These are phyloP conservation scores for Yoshiicerus persimilis DNA, from an alignment of 1,140 invertebrate species.

Conservation along the genomic window DNA sequence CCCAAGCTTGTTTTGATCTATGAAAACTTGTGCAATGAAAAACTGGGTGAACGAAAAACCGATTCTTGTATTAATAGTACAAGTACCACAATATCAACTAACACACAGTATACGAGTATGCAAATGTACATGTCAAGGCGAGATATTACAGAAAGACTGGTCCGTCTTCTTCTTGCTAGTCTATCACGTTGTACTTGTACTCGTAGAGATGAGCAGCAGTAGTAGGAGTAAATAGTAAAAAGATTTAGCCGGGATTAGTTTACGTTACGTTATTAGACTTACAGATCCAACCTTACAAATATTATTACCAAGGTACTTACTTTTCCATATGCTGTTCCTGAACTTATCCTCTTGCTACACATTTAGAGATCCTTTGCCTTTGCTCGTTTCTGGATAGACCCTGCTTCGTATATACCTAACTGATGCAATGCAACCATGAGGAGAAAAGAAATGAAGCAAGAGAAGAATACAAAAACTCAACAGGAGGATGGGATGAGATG, in stretches of 20 bases:
- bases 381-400: no score
- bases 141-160: background rate
- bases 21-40: background rate
- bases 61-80: constrained; percentile 10
- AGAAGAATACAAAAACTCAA: background rate
- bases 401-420: background rate
- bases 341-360: background rate
- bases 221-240: background rate
- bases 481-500: constrained; percentile 2
- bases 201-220: background rate
- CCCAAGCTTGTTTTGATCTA: background rate
- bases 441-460: background rate
- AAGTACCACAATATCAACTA: background rate
- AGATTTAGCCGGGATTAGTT: background rate
- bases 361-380: background rate
- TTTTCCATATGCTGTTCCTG: background rate
- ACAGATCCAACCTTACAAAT: background rate
- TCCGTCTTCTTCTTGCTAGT: background rate
- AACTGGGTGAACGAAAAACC: constrained; percentile 7
- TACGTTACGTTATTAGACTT: background rate
- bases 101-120: background rate
- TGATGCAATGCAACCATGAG: background rate
- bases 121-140: background rate
- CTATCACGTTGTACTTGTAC: background rate
- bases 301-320: background rate